Evolutionary conservation across 2,113 vertebrate species (phyloP).

Genomic region (Parus major): DNA sequence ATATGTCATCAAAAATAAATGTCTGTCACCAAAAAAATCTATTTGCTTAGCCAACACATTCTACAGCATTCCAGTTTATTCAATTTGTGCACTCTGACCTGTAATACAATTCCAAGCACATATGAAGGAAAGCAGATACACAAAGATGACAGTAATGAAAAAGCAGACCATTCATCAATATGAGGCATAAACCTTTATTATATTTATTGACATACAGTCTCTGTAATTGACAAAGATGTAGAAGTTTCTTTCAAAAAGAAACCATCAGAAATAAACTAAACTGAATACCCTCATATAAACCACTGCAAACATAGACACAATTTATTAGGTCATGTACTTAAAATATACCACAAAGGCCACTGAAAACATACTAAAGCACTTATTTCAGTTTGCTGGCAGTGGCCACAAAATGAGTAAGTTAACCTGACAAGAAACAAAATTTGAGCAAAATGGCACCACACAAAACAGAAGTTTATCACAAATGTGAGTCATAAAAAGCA

Average conservation of each 20-base stretch:
- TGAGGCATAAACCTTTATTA: conserved; percentile 36
- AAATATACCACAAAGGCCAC: not conserved
- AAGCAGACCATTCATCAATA: conserved; percentile 18
- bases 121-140: conserved; percentile 27
- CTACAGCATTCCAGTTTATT: not conserved
- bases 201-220: conserved; percentile 9
- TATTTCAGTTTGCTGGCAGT: not conserved
- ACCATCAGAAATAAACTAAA: not conserved
- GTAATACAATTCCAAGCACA: conserved; percentile 16
- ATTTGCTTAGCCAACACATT: not conserved
- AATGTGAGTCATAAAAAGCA: not conserved
- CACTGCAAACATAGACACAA: not conserved
- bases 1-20: not conserved
- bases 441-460: not conserved
- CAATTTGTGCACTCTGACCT: not conserved
- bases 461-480: not conserved
- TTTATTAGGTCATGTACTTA: not conserved
- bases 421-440: not conserved
- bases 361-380: not conserved
- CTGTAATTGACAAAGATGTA: conserved; percentile 3
- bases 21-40: not conserved
- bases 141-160: conserved; percentile 52
- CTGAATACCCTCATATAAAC: not conserved
- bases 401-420: not conserved
- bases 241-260: conserved; percentile 6